phyloP scores from a whole-genome alignment of 2,113 vertebrate genomes.

The Genyomyrus donnyi region DNA sequence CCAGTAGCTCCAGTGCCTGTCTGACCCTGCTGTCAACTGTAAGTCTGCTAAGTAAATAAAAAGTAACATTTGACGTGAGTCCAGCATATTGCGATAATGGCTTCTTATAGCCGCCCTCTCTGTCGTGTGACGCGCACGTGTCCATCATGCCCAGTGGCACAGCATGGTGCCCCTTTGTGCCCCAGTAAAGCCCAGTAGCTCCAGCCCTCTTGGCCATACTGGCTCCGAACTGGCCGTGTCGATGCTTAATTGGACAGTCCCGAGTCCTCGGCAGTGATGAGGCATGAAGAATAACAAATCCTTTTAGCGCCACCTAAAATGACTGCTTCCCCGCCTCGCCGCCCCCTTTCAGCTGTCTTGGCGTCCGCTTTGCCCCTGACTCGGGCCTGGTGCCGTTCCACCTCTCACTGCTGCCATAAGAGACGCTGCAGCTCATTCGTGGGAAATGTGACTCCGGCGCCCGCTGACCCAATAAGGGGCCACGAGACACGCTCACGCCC shows the following conservation, averaged over 20 bases:
- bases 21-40: background rate
- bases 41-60: background rate
- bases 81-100: background rate
- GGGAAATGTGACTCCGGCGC: background rate
- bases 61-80: background rate
- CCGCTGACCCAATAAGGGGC: background rate
- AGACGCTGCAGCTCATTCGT: background rate
- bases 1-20: background rate
- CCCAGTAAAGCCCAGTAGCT: background rate
- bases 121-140: background rate
- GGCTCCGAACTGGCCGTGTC: background rate
- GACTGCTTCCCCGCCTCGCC: background rate
- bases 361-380: background rate
- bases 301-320: background rate
- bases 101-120: background rate
- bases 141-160: background rate
- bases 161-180: background rate
- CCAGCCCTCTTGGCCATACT: background rate
- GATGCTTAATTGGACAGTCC: background rate
- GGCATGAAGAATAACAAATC: background rate
- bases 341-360: background rate
- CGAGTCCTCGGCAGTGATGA: background rate
- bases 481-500: slow-evolving; percentile 32
- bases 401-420: background rate
- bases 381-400: background rate